Evolutionary conservation across 1,140 invertebrate species (phyloP).

Genomic region (Manduca sexta): DNA sequence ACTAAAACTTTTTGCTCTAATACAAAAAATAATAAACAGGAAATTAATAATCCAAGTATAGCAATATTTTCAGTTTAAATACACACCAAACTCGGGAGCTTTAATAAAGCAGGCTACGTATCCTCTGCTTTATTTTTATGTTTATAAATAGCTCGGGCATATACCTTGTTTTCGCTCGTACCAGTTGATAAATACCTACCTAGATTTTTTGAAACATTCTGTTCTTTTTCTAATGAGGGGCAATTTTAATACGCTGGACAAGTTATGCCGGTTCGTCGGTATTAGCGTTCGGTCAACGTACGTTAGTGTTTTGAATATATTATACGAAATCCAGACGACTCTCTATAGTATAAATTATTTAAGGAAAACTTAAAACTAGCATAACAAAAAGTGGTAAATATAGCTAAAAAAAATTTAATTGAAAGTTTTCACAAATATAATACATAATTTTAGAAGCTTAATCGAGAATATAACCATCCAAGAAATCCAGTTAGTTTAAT

Average conservation of each 20-base stretch:
- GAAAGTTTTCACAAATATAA: too few relatives aligned
- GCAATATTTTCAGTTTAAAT: constrained; percentile 6
- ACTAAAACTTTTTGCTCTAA: too few relatives aligned
- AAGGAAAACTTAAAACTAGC: background rate
- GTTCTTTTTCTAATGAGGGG: constrained; percentile 12
- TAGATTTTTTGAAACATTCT: background rate
- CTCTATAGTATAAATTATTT: background rate
- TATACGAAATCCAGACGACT: background rate
- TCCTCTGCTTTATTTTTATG: constrained; percentile 6
- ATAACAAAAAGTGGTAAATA: background rate
- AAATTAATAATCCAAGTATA: background rate
- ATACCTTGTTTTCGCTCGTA: background rate
- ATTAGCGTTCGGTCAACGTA: constrained; percentile 14
- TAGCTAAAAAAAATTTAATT: too few relatives aligned
- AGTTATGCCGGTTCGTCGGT: constrained; percentile 18
- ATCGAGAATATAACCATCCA: too few relatives aligned
- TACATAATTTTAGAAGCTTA: too few relatives aligned
- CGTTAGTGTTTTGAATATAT: constrained; percentile 1
- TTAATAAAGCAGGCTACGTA: constrained; percentile 8
- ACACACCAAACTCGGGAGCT: constrained; percentile 9
- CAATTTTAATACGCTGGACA: constrained; percentile 14
- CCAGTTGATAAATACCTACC: background rate
- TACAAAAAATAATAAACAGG: background rate
- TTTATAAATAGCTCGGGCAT: constrained; percentile 23
- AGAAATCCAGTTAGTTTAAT: too few relatives aligned